Conservation (phyloP, 2,888 invertebrate species). For the Ectemnius continuus region DNA sequence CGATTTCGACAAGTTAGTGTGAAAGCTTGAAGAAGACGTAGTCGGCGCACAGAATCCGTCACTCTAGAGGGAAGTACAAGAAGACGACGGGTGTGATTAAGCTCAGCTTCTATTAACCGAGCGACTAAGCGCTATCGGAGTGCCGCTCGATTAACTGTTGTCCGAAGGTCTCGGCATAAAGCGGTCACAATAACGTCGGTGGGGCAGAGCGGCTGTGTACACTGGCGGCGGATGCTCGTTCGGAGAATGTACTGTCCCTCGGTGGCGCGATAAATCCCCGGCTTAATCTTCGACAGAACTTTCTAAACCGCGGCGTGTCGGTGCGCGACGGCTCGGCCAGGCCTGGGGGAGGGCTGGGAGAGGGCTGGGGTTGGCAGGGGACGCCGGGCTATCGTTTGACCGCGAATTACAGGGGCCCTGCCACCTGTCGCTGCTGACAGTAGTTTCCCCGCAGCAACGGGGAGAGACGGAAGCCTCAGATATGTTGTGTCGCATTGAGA, state of each 20-base stretch:
- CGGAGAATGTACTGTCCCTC: slow-evolving; percentile 60
- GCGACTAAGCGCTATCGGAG: slow-evolving; percentile 63
- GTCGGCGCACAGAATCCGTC: neutral
- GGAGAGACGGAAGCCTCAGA: slow-evolving; percentile 72
- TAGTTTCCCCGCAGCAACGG: slow-evolving; percentile 61
- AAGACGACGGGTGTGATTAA: neutral
- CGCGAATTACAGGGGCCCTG: slow-evolving; percentile 64
- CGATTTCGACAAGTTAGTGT: too few relatives aligned
- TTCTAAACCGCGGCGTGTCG: slow-evolving; percentile 57
- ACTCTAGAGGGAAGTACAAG: neutral
- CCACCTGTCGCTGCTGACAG: slow-evolving; percentile 65
- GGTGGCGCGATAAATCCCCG: slow-evolving; percentile 64
- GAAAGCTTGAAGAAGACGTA: too few relatives aligned
- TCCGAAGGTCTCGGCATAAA: slow-evolving; percentile 60
- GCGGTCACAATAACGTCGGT: slow-evolving; percentile 54
- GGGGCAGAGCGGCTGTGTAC: slow-evolving; percentile 29
- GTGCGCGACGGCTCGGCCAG: too few relatives aligned
- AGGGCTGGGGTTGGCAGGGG: slow-evolving; percentile 16
- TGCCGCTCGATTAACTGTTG: slow-evolving; percentile 67
- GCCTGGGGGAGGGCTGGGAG: too few relatives aligned
- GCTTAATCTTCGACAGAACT: slow-evolving; percentile 71
- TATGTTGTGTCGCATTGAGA: slow-evolving; percentile 74
- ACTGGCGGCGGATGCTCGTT: slow-evolving; percentile 6
- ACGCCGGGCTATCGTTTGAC: slow-evolving; percentile 63
- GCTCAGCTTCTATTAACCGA: slow-evolving; percentile 21